Percentiles rank a stretch among this genome's conserved stretches.
Evolutionary conservation across 2,888 invertebrate species (phyloP).

Genomic region (Caenorhabditis sp.): DNA sequence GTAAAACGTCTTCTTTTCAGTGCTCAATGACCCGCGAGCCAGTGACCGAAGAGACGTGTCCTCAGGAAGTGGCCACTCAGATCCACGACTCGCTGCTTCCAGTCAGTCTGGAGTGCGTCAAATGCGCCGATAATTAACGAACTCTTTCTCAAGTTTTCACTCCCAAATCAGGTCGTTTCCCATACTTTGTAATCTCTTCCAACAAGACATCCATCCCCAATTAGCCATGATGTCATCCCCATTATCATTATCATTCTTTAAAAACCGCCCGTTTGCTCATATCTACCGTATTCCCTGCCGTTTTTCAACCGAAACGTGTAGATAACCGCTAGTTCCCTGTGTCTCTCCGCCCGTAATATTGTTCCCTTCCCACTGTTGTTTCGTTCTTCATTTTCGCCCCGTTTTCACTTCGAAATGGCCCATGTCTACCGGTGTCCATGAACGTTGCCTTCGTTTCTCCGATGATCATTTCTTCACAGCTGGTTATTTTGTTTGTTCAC

Average conservation of each 20-base stretch:
- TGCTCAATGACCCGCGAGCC: conserved; percentile 71
- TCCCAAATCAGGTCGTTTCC: conserved; percentile 44
- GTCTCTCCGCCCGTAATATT: conserved; percentile 30
- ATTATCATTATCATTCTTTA: conserved; percentile 5
- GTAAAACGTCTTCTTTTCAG: conserved; percentile 58
- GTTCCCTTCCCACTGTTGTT: conserved; percentile 32
- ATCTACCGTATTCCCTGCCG: conserved; percentile 27
- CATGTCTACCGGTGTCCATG: conserved; percentile 54
- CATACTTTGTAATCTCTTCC: conserved; percentile 23
- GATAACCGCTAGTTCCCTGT: conserved; percentile 47
- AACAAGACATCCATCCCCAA: conserved; percentile 1
- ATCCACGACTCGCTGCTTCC: conserved; percentile 72
- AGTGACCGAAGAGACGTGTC: conserved; percentile 58
- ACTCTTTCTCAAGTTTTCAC: neutral
- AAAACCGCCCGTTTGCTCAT: conserved; percentile 42
- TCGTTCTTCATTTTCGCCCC: neutral
- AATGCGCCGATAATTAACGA: conserved; percentile 59
- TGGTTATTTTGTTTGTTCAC: conserved; percentile 46
- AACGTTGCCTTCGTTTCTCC: conserved; percentile 45
- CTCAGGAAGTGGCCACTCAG: conserved; percentile 70
- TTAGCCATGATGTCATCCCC: conserved; percentile 2
- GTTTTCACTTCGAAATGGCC: conserved; percentile 28
- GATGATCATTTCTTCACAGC: conserved; percentile 53
- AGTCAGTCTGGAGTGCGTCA: conserved; percentile 74
- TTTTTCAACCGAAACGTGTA: conserved; percentile 48